phyloP scores from a whole-genome alignment of 2,797 vertebrate species.

The Tangara arthus region DNA sequence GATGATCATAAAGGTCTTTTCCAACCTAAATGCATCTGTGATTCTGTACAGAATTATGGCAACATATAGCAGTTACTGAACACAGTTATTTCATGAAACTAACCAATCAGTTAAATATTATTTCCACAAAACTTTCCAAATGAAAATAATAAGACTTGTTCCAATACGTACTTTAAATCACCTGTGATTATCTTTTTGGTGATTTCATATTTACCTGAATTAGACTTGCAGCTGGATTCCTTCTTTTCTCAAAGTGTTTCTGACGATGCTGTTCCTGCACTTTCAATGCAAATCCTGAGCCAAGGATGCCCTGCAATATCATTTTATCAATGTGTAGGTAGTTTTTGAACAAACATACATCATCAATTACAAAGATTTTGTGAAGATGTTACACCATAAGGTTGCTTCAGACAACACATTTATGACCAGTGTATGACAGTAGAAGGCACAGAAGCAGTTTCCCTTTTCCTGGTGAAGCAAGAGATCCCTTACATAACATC shows the following conservation, averaged over 20 bases:
- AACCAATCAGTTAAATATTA: neutral
- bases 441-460: neutral
- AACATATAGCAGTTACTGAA: neutral
- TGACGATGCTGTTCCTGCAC: slow-evolving; percentile 98
- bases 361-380: neutral
- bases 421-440: neutral
- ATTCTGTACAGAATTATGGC: neutral
- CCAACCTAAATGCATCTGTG: neutral
- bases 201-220: slow-evolving; percentile 86
- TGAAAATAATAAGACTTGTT: neutral
- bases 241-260: slow-evolving; percentile 98
- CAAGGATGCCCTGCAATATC: slow-evolving; percentile 89
- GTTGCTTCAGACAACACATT: neutral
- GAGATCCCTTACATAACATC: neutral
- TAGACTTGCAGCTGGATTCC: slow-evolving; percentile 94
- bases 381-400: neutral
- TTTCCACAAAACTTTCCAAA: neutral
- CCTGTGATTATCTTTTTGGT: neutral
- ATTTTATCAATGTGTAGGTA: neutral
- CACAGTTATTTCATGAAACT: neutral
- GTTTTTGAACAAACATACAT: neutral
- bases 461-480: neutral
- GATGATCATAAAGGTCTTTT: neutral
- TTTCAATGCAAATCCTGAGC: slow-evolving; percentile 96
- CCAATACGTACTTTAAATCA: neutral